Base-by-base conservation (phyloP, 1,140 invertebrate species). In the Drosophila repletoides region DNA sequence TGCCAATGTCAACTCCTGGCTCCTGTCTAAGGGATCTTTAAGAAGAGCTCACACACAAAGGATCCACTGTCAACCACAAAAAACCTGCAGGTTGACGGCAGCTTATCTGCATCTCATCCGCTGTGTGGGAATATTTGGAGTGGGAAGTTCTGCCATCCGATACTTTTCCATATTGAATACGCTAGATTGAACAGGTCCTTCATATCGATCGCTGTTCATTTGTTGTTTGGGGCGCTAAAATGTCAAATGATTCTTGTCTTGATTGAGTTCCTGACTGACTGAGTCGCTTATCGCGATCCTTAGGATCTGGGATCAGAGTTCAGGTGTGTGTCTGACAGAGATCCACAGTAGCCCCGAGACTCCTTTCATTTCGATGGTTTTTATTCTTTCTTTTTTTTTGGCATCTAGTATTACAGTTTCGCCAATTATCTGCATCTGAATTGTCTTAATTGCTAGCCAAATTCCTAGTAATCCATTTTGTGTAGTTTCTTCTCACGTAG, bases 191-290 rank as follows among this genome's bases (percentile, higher is more conserved):
- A 59, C 56, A 76, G 73, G 75, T 65, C 52, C 45, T 38, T 41
- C 10, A n/a, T 19, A 48, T 40, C n/a, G 15, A 53, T 61, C 34
- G 68, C 22, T 40, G 58, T 59, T 46, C 17, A 55, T 40, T 68
- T 55, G 22, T 28, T 64, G 34, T 40, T 40, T 24, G 58, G 56
- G 76, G 48, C 56, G 58, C 51, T 64, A 46, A 67, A 80, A 75
- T 75, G 76, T 60, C 61, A 72, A 67, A 28, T 72, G 68, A 75
- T 81, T 58, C 34, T 51, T 79, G 67, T 75, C 67, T 72, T 72
- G 72, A 72, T 81, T 71, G 70, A 79, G 49, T 51, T 72, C 55
- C 56, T 64, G 33, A 15, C 45, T 45, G 24, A 55, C 70, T 40
- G 46, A 61, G 17, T 70, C 31, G 24, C 45, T 66, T 59, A 68